Conservation (phyloP, 53 echinoderm and acorn worm species). For the Paracentrotus lividus region DNA sequence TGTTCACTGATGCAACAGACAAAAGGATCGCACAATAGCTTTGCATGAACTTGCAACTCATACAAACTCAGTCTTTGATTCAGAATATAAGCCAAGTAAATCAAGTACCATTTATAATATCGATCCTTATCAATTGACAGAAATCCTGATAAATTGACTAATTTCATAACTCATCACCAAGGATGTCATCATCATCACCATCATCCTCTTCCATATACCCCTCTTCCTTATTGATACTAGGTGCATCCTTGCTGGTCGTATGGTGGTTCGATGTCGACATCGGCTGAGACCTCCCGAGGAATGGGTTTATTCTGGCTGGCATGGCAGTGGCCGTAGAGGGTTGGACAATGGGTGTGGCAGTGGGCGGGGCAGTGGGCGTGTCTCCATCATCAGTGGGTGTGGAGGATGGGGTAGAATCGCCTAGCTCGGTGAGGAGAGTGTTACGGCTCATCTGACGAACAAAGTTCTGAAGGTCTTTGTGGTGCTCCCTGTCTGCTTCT, state of each 20-base stretch:
- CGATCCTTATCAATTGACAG: neutral
- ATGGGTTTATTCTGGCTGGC: conserved; percentile 55
- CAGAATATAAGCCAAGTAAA: too few relatives aligned
- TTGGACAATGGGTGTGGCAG: conserved; percentile 51
- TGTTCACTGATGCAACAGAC: too few relatives aligned
- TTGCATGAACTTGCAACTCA: too few relatives aligned
- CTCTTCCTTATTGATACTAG: conserved; percentile 5
- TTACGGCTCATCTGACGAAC: conserved; percentile 86
- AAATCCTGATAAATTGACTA: neutral
- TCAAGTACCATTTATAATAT: neutral
- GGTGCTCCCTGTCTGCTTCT: conserved; percentile 79
- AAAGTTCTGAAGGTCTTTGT: conserved; percentile 84
- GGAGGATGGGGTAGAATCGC: conserved; percentile 4
- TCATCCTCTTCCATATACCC: neutral
- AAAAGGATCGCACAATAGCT: too few relatives aligned
- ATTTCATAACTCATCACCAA: conserved; percentile 39
- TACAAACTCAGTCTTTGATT: too few relatives aligned
- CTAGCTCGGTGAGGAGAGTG: conserved; percentile 65
- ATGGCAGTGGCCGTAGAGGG: conserved; percentile 63
- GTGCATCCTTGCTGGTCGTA: neutral
- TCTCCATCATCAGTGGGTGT: conserved; percentile 48
- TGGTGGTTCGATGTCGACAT: neutral
- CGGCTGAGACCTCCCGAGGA: conserved; percentile 39
- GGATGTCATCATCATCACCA: conserved; percentile 32
- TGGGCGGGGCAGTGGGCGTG: conserved; percentile 45